Conservation (phyloP, 2,888 invertebrate species). For the Pterobdella sp. region DNA sequence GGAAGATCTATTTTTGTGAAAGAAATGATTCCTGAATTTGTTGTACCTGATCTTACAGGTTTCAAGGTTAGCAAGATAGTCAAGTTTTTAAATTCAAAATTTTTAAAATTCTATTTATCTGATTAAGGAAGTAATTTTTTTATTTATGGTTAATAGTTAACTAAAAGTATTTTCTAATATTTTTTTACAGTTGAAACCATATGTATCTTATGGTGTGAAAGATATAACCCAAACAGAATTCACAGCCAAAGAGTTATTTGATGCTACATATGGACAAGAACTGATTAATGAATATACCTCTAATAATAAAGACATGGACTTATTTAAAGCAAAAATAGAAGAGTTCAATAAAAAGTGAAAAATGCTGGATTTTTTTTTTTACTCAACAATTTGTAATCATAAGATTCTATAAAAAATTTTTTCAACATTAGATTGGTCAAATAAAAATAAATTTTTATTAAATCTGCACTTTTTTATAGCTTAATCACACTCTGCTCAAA, state of each 20-base stretch:
- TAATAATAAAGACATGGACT: slow-evolving; percentile 53
- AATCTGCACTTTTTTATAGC: no score
- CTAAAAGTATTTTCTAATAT: slow-evolving; percentile 17
- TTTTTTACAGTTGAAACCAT: slow-evolving; percentile 69
- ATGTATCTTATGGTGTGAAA: slow-evolving; percentile 76
- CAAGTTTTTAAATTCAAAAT: neutral
- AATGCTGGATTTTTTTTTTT: no score
- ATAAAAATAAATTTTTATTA: no score
- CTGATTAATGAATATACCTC: slow-evolving; percentile 67
- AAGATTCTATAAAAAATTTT: no score
- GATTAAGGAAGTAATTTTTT: slow-evolving; percentile 5
- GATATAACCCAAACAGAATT: slow-evolving; percentile 72
- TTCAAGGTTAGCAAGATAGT: slow-evolving; percentile 61
- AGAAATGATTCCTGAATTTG: slow-evolving; percentile 82
- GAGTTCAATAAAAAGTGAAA: slow-evolving; percentile 13
- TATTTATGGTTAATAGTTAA: neutral
- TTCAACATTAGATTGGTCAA: no score
- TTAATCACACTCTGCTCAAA: no score
- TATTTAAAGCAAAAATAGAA: slow-evolving; percentile 17
- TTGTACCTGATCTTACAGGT: slow-evolving; percentile 78
- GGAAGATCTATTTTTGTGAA: slow-evolving; percentile 56
- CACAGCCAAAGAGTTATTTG: slow-evolving; percentile 69
- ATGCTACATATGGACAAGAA: slow-evolving; percentile 70
- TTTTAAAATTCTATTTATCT: neutral
- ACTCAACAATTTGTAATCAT: no score